Base-by-base conservation (phyloP, 2,888 invertebrate species). In the Lasioglossum zephyrum region DNA sequence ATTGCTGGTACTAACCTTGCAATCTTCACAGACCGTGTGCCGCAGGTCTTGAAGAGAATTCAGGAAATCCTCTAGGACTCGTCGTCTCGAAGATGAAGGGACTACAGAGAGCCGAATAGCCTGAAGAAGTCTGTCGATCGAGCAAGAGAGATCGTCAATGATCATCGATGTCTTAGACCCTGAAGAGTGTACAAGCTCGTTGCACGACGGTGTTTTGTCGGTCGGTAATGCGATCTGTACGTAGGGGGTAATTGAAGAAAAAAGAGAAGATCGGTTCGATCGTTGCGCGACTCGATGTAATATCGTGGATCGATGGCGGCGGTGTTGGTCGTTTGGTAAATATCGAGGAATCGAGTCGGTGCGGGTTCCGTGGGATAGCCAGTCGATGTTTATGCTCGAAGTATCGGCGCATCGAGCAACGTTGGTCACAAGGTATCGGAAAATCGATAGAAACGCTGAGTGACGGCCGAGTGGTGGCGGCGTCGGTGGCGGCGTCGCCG, bases 361-460 rank as follows among this genome's bases (percentile, higher is more conserved):
- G 9, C 53, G 53, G 22, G 22, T 89, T 89, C 90, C 36, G 66
- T 31, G 90, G 53, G 69, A 77, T 69, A 77, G 89, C 88, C 88
- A 91, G 93, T 92, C 92, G 92, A 92, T 93, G 92, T 92, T 93
- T 93, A 92, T 92, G 89, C 90, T 90, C 91, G 88, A 89, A 89
- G 89, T 92, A 93, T 92, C 91, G 93, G 92, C 92, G 92, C 94
- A 94, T 94, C 94, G 94, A 94, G 91, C 93, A 90, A 92, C 93
- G 91, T 91, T 91, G 93, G 94, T 93, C 94, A 94, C 94, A 93
- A 93, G 94, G 93, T 94, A 94, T 94, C 92, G 94, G 94, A 94
- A 94, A 94, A 94, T 94, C 94, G 94, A 94, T 94, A 94, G 93
- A 92, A 92, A 92, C 92, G 92, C 92, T 89, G 93, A 92, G 92